Evolutionary conservation across 2,888 invertebrate genomes (phyloP).

Genomic region (Lagria hirta): DNA sequence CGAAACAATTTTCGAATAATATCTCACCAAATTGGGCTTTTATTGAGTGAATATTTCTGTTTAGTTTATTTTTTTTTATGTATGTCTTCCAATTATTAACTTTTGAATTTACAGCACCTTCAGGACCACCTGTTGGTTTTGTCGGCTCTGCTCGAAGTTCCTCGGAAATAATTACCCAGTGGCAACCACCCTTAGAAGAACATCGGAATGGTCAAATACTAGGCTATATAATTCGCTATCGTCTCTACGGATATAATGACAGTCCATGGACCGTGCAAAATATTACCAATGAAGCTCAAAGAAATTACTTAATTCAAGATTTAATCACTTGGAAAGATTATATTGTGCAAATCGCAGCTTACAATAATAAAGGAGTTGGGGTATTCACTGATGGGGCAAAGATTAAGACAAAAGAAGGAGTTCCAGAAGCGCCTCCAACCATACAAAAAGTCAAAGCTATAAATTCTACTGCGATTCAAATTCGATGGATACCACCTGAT

Average conservation of each 20-base stretch:
- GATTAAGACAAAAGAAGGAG: constrained; percentile 95
- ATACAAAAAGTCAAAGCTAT: constrained; percentile 74
- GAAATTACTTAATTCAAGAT: constrained; percentile 87
- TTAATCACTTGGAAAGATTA: constrained; percentile 98
- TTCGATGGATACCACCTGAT: constrained; percentile 96
- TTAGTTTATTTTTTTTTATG: too few relatives aligned
- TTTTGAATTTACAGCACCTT: constrained; percentile 81
- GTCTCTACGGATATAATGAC: constrained; percentile 87
- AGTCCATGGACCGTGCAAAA: constrained; percentile 91
- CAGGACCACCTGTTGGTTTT: constrained; percentile 92
- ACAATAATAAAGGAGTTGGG: constrained; percentile 95
- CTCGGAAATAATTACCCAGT: constrained; percentile 94
- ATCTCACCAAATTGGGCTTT: too few relatives aligned
- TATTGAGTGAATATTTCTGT: too few relatives aligned
- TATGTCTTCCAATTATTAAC: constrained; percentile 11
- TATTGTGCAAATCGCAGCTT: constrained; percentile 93
- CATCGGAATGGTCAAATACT: constrained; percentile 93
- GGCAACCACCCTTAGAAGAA: constrained; percentile 94
- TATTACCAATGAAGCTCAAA: constrained; percentile 89
- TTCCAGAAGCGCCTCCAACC: constrained; percentile 89
- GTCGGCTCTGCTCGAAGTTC: constrained; percentile 93
- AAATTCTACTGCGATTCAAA: constrained; percentile 82
- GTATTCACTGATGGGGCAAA: constrained; percentile 87
- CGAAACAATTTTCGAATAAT: too few relatives aligned
- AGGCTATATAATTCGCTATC: constrained; percentile 90